A percentile compares a stretch with the other conserved stretches of the same genome.
These are phyloP conservation scores for Poliocrania exsul DNA, from an alignment of 2,797 vertebrate genomes.

Conservation along the genomic window DNA sequence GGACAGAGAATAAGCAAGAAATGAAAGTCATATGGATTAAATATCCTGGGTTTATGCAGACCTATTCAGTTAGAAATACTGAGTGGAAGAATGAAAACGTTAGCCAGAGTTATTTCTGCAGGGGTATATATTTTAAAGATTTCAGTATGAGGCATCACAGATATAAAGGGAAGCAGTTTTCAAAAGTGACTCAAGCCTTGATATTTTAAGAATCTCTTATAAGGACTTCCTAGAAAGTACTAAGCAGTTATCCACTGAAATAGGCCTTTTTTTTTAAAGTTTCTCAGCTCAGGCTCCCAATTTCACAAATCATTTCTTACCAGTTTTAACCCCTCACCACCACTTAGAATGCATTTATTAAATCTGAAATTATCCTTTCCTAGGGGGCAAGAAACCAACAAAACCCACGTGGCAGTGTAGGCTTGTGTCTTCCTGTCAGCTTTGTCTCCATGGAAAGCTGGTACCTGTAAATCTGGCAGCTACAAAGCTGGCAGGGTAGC, in stretches of 20 bases:
- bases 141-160: slow-evolving; percentile 35
- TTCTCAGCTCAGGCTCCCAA: background rate
- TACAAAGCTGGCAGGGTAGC: background rate
- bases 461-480: background rate
- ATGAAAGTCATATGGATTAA: background rate
- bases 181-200: slow-evolving; percentile 13
- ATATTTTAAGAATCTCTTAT: slow-evolving; percentile 48
- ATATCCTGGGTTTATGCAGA: background rate
- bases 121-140: slow-evolving; percentile 14
- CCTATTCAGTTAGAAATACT: background rate
- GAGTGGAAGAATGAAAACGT: background rate
- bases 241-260: background rate
- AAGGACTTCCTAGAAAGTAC: slow-evolving; percentile 33
- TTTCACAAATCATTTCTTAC: background rate
- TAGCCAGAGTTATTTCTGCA: slow-evolving; percentile 32
- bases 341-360: background rate
- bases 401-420: background rate
- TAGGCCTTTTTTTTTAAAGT: background rate
- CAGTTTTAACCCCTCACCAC: background rate
- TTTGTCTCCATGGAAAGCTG: background rate
- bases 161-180: slow-evolving; percentile 51
- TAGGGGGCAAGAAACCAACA: background rate
- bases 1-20: background rate
- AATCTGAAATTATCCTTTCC: background rate
- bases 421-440: background rate